Percentiles rank a stretch among this genome's conserved stretches.
Conservation (phyloP, 1,140 invertebrate genomes). For the Cataglyphis hispanica region DNA sequence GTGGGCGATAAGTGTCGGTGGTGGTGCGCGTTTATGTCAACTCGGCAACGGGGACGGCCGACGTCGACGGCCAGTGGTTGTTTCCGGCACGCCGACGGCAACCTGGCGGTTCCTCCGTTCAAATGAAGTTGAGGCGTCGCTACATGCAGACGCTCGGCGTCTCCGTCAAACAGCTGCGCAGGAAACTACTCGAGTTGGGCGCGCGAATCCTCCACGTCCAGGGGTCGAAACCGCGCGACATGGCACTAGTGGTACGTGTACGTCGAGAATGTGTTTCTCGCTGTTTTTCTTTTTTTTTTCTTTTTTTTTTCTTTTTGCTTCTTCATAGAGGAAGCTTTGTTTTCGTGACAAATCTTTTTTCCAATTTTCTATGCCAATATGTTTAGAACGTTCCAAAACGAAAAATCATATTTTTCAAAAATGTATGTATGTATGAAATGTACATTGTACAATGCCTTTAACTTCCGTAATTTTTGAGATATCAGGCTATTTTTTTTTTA, state of each 20-base stretch:
- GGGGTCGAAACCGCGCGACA: slow-evolving; percentile 83
- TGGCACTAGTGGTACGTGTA: slow-evolving; percentile 84
- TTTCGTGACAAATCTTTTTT: no score
- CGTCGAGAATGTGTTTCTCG: neutral
- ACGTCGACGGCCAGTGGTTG: slow-evolving; percentile 79
- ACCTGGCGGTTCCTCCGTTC: slow-evolving; percentile 83
- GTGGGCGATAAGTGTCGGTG: slow-evolving; percentile 44
- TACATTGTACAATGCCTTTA: no score
- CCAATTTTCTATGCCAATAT: no score
- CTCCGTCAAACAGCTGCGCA: slow-evolving; percentile 84
- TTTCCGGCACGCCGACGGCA: slow-evolving; percentile 81
- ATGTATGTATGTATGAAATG: no score
- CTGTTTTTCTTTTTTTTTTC: neutral
- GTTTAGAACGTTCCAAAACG: no score
- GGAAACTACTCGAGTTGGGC: slow-evolving; percentile 83
- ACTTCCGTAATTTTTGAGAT: no score
- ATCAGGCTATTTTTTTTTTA: no score
- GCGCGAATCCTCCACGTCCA: slow-evolving; percentile 84
- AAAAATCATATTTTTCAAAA: no score
- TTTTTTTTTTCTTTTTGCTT: no score
- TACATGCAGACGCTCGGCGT: slow-evolving; percentile 86
- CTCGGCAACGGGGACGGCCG: slow-evolving; percentile 76
- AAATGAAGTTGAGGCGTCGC: slow-evolving; percentile 86
- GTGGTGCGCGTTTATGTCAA: slow-evolving; percentile 76
- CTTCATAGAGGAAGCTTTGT: no score